Base-by-base conservation (phyloP, 2,888 invertebrate species). In the Xestobium rufovillosum region DNA sequence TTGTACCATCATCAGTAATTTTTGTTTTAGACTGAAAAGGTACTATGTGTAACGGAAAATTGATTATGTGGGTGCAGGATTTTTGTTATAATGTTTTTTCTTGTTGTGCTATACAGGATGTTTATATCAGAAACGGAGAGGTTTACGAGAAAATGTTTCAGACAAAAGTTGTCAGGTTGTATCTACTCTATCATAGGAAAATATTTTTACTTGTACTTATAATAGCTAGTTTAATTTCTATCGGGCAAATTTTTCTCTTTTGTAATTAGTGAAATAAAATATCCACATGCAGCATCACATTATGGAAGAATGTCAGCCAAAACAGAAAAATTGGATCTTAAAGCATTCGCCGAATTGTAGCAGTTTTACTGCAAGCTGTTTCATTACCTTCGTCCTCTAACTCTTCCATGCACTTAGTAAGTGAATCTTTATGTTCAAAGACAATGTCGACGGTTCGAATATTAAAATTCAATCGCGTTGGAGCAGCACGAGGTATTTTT, bases 251-350 rank as follows among this genome's bases (percentile, higher is more conserved):
- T 35, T 34, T 26, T 27, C 33, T 34, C 31, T 36, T 23, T 23
- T 49, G 50, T 4, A 54, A 35, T 31, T 50, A 38, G 27, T 46
- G 45, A 27, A 37, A 49, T n/a, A 49, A 41, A 4, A 48, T 39
- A 31, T 55, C 50, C 1, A 49, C 44, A 31, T 51, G 45, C 8
- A 48, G 48, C 51, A 52, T 51, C 10, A 50, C 35, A 31, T 32
- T 39, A 36, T 53, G 44, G 34, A 55, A 54, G 39, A 48, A 38
- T 9, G 34, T 40, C 25, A 56, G 36, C 53, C 55, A 55, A 49
- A 49, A 55, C 12, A 34, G 36, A 34, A 56, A 54, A 8, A 26
- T 35, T 9, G 35, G 29, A 32, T 48, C 46, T 15, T 40, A n/a
- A 19, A 49, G 17, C 14, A 16, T 42, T 6, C 40, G 14, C 2